phyloP scores from a whole-genome alignment of 2,113 vertebrate species.

The Esox niger region DNA sequence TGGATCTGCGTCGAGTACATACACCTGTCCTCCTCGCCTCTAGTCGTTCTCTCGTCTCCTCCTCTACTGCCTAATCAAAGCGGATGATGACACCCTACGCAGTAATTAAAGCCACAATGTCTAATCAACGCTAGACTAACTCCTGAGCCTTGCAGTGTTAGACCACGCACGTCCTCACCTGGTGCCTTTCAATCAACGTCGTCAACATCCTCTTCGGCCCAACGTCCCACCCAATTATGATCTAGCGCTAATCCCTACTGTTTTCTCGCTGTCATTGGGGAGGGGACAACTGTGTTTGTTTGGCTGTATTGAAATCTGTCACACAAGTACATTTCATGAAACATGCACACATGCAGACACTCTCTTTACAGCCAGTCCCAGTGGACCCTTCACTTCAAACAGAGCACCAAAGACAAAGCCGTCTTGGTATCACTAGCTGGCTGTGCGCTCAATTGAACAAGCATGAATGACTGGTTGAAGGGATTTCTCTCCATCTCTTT shows the following conservation, averaged over 20 bases:
- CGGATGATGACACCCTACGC: constrained; percentile 43
- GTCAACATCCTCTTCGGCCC: background rate
- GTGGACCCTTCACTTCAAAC: too few species aligned
- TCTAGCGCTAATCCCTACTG: background rate
- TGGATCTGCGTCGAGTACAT: background rate
- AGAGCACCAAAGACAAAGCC: too few species aligned
- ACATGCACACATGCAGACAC: background rate
- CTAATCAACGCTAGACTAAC: constrained; percentile 27
- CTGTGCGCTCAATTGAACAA: too few species aligned
- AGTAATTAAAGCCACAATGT: constrained; percentile 47
- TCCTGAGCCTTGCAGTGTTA: background rate
- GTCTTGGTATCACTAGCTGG: too few species aligned
- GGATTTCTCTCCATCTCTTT: too few species aligned
- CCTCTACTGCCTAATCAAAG: constrained; percentile 35
- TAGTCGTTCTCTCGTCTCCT: background rate
- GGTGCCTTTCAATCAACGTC: constrained; percentile 32
- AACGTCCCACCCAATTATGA: background rate
- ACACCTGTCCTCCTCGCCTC: constrained; percentile 37
- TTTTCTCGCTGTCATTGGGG: background rate
- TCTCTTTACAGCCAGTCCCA: too few species aligned
- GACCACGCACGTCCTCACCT: constrained; percentile 12
- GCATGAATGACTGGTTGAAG: too few species aligned
- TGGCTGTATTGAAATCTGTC: too few species aligned
- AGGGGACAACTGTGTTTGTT: background rate
- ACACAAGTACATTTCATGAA: background rate